Percentiles rank a stretch among this genome's conserved stretches.
These are phyloP conservation scores for Ahaetulla prasina DNA, from an alignment of 2,113 vertebrate species.

Conservation along the genomic window DNA sequence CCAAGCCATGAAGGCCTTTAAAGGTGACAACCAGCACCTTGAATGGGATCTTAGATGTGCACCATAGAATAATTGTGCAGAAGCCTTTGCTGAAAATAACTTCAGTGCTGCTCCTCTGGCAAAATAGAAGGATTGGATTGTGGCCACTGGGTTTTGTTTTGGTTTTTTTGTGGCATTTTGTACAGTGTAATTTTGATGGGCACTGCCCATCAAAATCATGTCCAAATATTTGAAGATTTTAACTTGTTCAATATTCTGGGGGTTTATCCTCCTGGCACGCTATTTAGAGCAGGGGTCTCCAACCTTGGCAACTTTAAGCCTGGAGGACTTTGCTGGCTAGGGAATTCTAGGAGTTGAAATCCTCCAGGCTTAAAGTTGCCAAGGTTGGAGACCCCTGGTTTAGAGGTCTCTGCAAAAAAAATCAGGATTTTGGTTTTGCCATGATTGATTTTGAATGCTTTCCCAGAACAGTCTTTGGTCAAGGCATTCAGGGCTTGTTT, in stretches of 20 bases:
- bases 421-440: not conserved
- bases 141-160: not conserved
- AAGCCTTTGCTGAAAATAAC: not conserved
- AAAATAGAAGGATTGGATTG: not conserved
- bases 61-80: not conserved
- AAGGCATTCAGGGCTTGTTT: not conserved
- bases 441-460: not conserved
- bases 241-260: not conserved
- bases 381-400: too few relatives aligned
- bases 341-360: too few relatives aligned
- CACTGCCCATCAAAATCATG: not conserved
- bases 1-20: too few relatives aligned
- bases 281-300: too few relatives aligned
- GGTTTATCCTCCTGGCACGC: not conserved
- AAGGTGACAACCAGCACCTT: too few relatives aligned
- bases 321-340: too few relatives aligned
- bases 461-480: not conserved
- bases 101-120: not conserved
- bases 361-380: too few relatives aligned
- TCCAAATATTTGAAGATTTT: not conserved
- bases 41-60: not conserved
- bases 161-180: too few relatives aligned
- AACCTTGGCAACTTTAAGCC: too few relatives aligned
- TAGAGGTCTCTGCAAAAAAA: not conserved
- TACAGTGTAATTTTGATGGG: not conserved